Base-by-base conservation (phyloP, 2,888 invertebrate species). In the Sarcophaga variegata region DNA sequence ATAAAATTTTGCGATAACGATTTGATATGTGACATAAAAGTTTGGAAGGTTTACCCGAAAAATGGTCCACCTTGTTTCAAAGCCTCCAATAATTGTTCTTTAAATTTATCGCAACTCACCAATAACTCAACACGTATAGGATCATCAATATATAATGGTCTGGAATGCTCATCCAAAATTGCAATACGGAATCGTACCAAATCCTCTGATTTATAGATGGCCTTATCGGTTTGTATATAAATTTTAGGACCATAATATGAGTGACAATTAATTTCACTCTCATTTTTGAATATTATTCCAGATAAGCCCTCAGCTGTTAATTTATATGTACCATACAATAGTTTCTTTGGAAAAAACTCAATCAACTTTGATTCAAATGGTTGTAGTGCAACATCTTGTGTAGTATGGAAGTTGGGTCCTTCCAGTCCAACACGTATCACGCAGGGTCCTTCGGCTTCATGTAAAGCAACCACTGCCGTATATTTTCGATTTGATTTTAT, bases 191-290 rank as follows among this genome's bases (percentile, higher is more conserved):
- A 98, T 93, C 96, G 95, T 47, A 99, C 96, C 89, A 95, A 95
- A 92, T 96, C 96, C 14, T 96, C 96, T 0, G 98, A 98, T 92
- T 98, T 97, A 93, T 98, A 99, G 88, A 98, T 49, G 49, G 49
- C 49, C 14, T 49, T 49, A 49, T 49, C 49, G 14, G 49, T 49
- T 49, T 49, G 49, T 96, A 98, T 95, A 91, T 98, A 97, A n/a
- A 97, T 95, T 14, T 97, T 97, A 6, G 90, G 88, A 74, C 89
- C 89, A 91, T 98, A 97, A 88, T 96, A 95, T 67, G 96, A 95
- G 93, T 96, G 97, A 70, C 95, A 94, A 74, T 98, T 4, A 10
- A 64, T 92, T 12, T 95, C 94, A 3, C 96, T 96, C 17, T 96
- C 95, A 88, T 97, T 96, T 67, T 95, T 94, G 92, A 98, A 98